phyloP scores from a whole-genome alignment of 2,888 invertebrate species.

The Cantharis flavilabris region DNA sequence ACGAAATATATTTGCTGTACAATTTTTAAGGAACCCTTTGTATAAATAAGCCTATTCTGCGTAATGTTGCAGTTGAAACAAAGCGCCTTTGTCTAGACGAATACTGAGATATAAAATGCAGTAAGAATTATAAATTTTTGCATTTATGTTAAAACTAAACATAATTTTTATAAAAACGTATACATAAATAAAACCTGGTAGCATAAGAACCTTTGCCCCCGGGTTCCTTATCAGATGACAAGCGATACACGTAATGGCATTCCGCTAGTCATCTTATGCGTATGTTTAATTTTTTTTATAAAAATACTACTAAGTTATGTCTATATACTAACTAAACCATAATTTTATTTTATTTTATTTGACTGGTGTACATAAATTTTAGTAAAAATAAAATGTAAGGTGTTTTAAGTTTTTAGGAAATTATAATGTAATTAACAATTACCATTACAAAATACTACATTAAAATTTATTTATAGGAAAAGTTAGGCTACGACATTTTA shows the following conservation, averaged over 20 bases:
- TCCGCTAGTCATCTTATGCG: slow-evolving; percentile 38
- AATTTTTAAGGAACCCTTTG: too few species aligned
- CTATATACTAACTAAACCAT: slow-evolving; percentile 36
- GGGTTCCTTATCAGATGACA: slow-evolving; percentile 52
- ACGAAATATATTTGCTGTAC: too few species aligned
- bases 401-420: not conserved
- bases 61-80: not conserved
- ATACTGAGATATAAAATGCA: not conserved
- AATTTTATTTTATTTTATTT: slow-evolving; percentile 41
- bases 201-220: slow-evolving; percentile 46
- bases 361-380: slow-evolving; percentile 28
- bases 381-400: slow-evolving; percentile 1
- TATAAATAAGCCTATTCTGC: not conserved
- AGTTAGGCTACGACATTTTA: not conserved
- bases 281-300: slow-evolving; percentile 29
- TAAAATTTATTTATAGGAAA: not conserved
- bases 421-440: not conserved
- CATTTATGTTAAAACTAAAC: not conserved
- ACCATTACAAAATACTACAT: not conserved
- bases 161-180: not conserved
- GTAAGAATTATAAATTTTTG: not conserved
- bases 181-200: not conserved
- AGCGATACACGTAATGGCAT: slow-evolving; percentile 54
- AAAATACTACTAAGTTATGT: slow-evolving; percentile 34
- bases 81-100: not conserved